Conservation (phyloP, 2,797 vertebrate genomes). For the Agapornis canus region DNA sequence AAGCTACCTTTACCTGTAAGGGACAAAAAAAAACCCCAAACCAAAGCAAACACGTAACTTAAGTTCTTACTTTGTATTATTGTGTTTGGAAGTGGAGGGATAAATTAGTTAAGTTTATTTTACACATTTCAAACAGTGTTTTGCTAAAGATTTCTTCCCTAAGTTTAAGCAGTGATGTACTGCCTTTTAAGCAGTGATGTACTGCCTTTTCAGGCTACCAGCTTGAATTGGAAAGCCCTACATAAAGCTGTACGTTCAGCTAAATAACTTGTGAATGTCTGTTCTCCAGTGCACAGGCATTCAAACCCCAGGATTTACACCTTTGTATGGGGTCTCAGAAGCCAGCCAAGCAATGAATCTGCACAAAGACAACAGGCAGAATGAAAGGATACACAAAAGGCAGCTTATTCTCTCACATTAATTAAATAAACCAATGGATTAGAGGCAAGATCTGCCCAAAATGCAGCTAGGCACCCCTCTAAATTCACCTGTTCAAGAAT, state of each 20-base stretch:
- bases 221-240: neutral
- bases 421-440: neutral
- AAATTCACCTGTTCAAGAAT: neutral
- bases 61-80: neutral
- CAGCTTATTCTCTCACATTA: neutral
- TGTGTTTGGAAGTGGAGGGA: neutral
- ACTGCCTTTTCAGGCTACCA: neutral
- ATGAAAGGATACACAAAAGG: neutral
- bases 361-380: neutral
- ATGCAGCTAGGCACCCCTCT: neutral
- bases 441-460: neutral
- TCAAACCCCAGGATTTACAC: neutral
- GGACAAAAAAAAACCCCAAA: neutral
- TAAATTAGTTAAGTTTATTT: neutral
- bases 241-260: neutral
- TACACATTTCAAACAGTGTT: neutral
- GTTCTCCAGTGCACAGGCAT: neutral
- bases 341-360: neutral
- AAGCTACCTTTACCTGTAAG: neutral
- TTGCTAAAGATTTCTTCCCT: neutral
- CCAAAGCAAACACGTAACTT: neutral
- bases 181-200: fast-evolving
- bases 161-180: neutral
- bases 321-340: neutral
- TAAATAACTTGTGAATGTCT: neutral